phyloP scores from a whole-genome alignment of 2,113 vertebrate species.

The Rallus limicola region DNA sequence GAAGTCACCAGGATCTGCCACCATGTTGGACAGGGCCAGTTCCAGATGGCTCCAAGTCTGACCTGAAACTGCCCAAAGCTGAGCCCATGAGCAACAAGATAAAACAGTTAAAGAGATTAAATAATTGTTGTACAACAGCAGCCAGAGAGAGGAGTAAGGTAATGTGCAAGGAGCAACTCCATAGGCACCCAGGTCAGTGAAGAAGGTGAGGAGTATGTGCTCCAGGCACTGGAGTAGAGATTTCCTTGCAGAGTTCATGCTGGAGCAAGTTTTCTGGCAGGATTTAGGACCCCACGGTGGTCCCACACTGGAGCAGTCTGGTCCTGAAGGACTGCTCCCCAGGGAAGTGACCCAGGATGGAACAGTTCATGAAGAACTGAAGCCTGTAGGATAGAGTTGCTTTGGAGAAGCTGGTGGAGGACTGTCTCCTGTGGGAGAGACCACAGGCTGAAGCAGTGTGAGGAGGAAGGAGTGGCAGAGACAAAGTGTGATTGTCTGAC shows the following conservation, averaged over 20 bases:
- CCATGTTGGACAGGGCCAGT: not conserved
- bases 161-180: not conserved
- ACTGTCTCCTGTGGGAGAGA: not conserved
- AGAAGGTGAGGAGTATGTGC: no score
- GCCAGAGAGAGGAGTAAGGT: not conserved
- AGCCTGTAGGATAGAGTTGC: no score
- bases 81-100: not conserved
- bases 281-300: no score
- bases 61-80: not conserved
- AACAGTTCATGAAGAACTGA: not conserved
- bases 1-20: not conserved
- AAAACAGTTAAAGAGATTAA: no score
- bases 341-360: no score
- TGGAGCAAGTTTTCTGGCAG: no score
- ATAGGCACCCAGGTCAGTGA: no score
- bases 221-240: no score
- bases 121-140: no score
- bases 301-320: no score
- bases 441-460: fast-evolving
- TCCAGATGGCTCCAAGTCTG: not conserved
- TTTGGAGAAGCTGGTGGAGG: not conserved
- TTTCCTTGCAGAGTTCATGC: no score
- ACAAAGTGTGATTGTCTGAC: not conserved
- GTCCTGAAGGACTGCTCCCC: no score
- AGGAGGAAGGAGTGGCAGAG: not conserved